Percentiles rank a stretch among this genome's conserved stretches.
Conservation (phyloP, 2,113 vertebrate genomes). For the Ctenodactylus gundi region DNA sequence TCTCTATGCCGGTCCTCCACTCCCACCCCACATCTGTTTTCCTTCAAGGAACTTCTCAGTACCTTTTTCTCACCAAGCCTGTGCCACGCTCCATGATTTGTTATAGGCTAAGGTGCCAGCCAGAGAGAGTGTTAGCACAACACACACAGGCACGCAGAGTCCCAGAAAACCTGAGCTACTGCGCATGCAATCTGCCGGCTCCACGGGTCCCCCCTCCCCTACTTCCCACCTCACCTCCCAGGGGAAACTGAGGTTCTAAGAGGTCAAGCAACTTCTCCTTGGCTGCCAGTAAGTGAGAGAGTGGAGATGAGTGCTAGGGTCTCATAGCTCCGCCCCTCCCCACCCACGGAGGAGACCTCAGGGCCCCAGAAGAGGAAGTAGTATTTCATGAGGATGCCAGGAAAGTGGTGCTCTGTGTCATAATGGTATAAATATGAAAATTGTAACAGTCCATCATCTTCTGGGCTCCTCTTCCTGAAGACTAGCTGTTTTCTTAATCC, state of each 20-base stretch:
- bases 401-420: neutral
- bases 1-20: neutral
- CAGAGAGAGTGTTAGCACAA: rapidly evolving
- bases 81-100: rapidly evolving
- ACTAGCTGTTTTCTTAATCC: neutral
- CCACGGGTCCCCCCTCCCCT: neutral
- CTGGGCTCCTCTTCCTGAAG: neutral
- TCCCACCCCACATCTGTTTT: neutral
- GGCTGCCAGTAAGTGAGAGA: neutral
- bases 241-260: neutral
- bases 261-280: neutral
- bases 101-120: neutral
- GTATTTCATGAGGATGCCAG: rapidly evolving
- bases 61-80: neutral
- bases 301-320: neutral
- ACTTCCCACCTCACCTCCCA: neutral
- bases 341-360: neutral
- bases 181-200: neutral
- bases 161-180: neutral
- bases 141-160: neutral
- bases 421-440: neutral
- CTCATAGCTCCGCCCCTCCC: neutral
- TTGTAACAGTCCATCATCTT: neutral
- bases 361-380: neutral
- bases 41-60: neutral